Evolutionary conservation across 2,888 invertebrate genomes (phyloP).

Genomic region (Apotomis capreana): DNA sequence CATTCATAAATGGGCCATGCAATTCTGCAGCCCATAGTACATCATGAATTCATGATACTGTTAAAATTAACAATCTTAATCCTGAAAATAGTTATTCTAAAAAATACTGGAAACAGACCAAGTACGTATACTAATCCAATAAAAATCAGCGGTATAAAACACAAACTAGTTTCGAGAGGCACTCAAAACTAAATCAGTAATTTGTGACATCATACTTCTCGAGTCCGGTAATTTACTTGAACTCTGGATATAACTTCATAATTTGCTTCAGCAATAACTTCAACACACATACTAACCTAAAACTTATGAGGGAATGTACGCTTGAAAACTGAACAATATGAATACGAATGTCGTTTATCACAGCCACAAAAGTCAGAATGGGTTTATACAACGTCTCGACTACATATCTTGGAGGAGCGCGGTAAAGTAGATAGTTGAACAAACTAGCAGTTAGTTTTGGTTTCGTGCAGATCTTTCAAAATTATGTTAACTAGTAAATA

Average conservation of each 20-base stretch:
- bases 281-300: constrained; percentile 18
- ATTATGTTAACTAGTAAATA: constrained; percentile 14
- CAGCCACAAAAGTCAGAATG: constrained; percentile 42
- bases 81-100: constrained; percentile 21
- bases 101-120: constrained; percentile 31
- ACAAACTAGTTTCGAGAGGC: background rate
- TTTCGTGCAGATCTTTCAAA: constrained; percentile 10
- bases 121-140: constrained; percentile 13
- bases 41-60: background rate
- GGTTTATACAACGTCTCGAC: constrained; percentile 18
- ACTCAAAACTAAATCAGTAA: constrained; percentile 12
- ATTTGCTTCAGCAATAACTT: constrained; percentile 14
- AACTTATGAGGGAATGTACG: constrained; percentile 42
- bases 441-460: constrained; percentile 26
- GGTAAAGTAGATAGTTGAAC: constrained; percentile 13
- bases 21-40: too few relatives aligned
- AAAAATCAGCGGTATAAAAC: background rate
- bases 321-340: constrained; percentile 30
- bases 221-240: background rate
- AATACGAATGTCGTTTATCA: constrained; percentile 41
- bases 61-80: constrained; percentile 24
- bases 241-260: background rate
- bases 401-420: background rate
- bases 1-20: too few relatives aligned
- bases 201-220: constrained; percentile 1